Evolutionary conservation across 2,797 vertebrate species (phyloP).

Genomic region (Mergus octosetaceus): DNA sequence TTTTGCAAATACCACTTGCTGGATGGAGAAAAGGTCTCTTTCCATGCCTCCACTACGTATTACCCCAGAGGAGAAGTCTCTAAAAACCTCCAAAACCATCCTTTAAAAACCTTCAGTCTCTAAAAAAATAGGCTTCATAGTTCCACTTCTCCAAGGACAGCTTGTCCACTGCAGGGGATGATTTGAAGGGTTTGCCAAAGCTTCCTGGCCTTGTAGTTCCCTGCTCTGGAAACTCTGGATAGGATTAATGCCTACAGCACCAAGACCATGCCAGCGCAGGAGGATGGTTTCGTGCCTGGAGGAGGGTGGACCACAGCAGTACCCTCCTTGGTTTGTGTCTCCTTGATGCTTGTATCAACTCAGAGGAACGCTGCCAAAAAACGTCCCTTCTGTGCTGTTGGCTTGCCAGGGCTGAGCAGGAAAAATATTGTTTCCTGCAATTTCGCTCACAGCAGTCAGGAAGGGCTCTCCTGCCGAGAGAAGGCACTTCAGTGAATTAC

Average conservation of each 20-base stretch:
- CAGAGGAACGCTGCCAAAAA: not conserved
- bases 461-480: constrained; percentile 6
- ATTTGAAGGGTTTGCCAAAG: not conserved
- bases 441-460: constrained; percentile 17
- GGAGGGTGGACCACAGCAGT: not conserved
- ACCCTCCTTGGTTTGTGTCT: not conserved
- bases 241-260: not conserved
- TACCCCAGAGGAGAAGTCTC: not conserved
- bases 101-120: not conserved
- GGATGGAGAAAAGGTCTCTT: not conserved
- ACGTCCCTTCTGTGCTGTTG: not conserved
- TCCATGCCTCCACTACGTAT: not conserved
- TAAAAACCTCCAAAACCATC: not conserved
- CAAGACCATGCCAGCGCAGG: not conserved
- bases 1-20: not conserved
- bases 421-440: constrained; percentile 50
- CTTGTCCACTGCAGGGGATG: not conserved
- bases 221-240: not conserved
- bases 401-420: constrained; percentile 25
- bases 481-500: constrained; percentile 42
- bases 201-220: not conserved
- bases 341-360: not conserved
- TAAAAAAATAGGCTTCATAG: not conserved
- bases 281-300: not conserved
- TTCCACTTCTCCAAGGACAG: not conserved